These are phyloP conservation scores for Opisthograptis luteolata DNA, from an alignment of 2,888 invertebrate species.

Conservation along the genomic window DNA sequence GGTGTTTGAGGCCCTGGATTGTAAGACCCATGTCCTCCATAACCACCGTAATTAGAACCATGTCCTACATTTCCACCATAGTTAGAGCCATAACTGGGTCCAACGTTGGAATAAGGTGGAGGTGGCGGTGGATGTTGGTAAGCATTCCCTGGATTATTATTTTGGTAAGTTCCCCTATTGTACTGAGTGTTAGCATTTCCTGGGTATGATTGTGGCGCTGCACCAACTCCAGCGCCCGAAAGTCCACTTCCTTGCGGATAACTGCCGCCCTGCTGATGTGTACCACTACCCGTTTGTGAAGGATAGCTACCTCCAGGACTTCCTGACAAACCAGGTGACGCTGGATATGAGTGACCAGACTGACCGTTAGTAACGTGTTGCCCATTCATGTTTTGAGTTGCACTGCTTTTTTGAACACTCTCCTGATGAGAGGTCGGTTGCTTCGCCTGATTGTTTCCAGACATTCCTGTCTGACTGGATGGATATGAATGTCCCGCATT, in stretches of 20 bases:
- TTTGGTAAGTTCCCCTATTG: slow-evolving; percentile 46
- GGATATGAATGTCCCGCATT: slow-evolving; percentile 69
- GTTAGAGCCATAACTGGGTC: slow-evolving; percentile 38
- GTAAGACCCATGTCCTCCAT: slow-evolving; percentile 53
- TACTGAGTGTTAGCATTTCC: slow-evolving; percentile 38
- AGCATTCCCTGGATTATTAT: slow-evolving; percentile 53
- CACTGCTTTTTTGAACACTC: slow-evolving; percentile 63
- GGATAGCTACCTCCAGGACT: slow-evolving; percentile 51
- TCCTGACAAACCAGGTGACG: slow-evolving; percentile 69
- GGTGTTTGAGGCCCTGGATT: slow-evolving; percentile 64
- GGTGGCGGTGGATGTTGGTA: slow-evolving; percentile 65
- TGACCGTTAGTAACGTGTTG: slow-evolving; percentile 53
- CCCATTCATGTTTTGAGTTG: slow-evolving; percentile 50
- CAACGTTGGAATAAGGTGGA: slow-evolving; percentile 59
- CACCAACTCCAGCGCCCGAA: slow-evolving; percentile 44
- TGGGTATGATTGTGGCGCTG: slow-evolving; percentile 57
- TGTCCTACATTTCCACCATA: slow-evolving; percentile 50
- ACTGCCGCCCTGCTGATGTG: slow-evolving; percentile 42
- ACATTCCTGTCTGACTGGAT: slow-evolving; percentile 67
- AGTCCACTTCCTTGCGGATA: slow-evolving; percentile 44
- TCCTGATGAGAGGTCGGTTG: slow-evolving; percentile 59
- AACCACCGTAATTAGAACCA: slow-evolving; percentile 50
- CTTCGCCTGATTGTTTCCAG: slow-evolving; percentile 60
- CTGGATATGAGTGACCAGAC: slow-evolving; percentile 62
- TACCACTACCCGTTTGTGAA: slow-evolving; percentile 43